Base-by-base conservation (phyloP, 2,113 vertebrate genomes). In the Chlorodrepanis virens region DNA sequence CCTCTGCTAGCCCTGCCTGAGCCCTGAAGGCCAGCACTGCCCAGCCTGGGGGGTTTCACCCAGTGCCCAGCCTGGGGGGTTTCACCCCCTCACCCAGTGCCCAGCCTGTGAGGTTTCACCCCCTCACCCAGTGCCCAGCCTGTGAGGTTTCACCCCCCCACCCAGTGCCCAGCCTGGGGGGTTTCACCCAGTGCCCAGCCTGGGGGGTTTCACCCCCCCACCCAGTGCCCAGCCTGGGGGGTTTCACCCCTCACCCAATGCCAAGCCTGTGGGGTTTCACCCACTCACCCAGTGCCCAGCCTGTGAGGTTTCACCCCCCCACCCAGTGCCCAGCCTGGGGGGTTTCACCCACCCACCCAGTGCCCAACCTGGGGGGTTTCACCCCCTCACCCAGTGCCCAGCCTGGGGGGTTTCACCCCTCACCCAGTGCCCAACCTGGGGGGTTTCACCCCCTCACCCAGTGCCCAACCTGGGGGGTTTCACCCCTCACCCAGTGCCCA, bases 211-310 rank as follows among this genome's bases (percentile, higher is more conserved):
- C 70, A 63, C 6, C 0, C n/a, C n/a, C n/a, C n/a, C 24, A 10
- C 21, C 82, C 44, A 44, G 8, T 72, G 70, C 57, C 49, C 14
- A 23, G 47, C 25, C 42, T 12, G 29, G 4, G 71, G 65, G n/a
- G 4, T 49, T 29, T 68, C 75, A 64, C 10, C 6, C 0, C 1
- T 35, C 35, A 35, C 35, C 35, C 35, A 35, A 7, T 35, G 35
- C 35, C 35, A 35, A 7, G n/a, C 35, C 42, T 12, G 29, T 2
- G 71, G 65, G n/a, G 5, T 49, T 24, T 68, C 67, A 64, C 12
- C 6, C 0, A 1, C n/a, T 59, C 74, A 63, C 12, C 6, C 0
- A 1, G 25, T 47, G 45, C 21, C 11, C 45, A 47, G 22, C 11
- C 20, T 12, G 29, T 3, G 70, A 56, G n/a, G 5, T 49, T 29